Conservation (phyloP, 1,140 invertebrate genomes). For the Heliconius congener region DNA sequence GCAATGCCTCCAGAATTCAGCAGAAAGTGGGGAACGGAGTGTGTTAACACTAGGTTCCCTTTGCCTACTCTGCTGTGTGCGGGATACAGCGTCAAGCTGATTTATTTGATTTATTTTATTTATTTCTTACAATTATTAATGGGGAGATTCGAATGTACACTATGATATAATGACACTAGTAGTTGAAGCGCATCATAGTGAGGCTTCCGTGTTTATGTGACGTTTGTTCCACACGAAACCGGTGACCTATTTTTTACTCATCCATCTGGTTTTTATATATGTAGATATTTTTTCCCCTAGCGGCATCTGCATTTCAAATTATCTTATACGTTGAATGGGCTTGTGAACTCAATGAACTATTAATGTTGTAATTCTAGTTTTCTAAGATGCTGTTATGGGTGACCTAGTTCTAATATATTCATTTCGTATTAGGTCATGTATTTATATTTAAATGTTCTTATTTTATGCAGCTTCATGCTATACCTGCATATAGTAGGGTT, state of each 20-base stretch:
- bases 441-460: neutral
- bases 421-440: neutral
- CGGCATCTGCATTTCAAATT: constrained; percentile 46
- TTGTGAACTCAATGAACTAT: constrained; percentile 38
- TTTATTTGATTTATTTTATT: too few species aligned
- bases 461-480: too few species aligned
- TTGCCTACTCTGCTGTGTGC: too few species aligned
- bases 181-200: constrained; percentile 40
- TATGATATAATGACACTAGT: constrained; percentile 27
- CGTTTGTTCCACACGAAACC: constrained; percentile 40
- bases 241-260: constrained; percentile 48
- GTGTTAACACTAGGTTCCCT: too few species aligned
- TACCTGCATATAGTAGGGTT: too few species aligned
- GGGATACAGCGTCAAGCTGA: too few species aligned
- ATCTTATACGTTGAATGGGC: constrained; percentile 32
- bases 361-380: constrained; percentile 38
- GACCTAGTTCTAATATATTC: constrained; percentile 15
- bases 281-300: constrained; percentile 43
- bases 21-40: too few species aligned
- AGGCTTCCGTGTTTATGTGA: constrained; percentile 35
- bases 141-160: constrained; percentile 31
- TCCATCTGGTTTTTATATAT: constrained; percentile 44
- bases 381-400: constrained; percentile 32
- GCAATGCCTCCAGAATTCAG: too few species aligned
- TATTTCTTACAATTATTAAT: constrained; percentile 33